phyloP scores from a whole-genome alignment of 2,113 vertebrate genomes.

The Lasiurus cinereus region DNA sequence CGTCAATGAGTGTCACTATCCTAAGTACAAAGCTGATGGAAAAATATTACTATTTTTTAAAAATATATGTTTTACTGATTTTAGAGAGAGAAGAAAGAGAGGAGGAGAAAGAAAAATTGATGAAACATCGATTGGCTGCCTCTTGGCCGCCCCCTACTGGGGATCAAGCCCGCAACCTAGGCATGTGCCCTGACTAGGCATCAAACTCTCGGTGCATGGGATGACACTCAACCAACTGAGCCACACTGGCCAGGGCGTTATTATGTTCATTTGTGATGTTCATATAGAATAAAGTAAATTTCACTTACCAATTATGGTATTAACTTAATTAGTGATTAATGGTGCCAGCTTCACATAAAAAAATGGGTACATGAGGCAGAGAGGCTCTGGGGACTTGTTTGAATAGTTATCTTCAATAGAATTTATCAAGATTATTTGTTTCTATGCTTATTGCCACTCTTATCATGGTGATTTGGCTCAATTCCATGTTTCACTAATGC shows the following conservation, averaged over 20 bases:
- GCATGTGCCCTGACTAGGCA: no score
- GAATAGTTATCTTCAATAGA: conserved; percentile 46
- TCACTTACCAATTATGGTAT: neutral
- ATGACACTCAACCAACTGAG: no score
- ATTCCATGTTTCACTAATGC: conserved; percentile 74
- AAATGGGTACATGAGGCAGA: neutral
- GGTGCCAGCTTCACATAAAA: conserved; percentile 47
- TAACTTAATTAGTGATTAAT: conserved; percentile 55
- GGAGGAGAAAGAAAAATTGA: no score
- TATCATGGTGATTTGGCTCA: conserved; percentile 68
- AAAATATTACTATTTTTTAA: neutral
- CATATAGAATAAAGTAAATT: conserved; percentile 29
- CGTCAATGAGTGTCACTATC: neutral
- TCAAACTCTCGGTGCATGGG: no score
- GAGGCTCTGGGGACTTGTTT: conserved; percentile 31
- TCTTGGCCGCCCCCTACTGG: no score
- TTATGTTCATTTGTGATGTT: neutral
- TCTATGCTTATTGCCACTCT: conserved; percentile 51
- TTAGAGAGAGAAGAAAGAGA: no score
- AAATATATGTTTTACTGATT: no score
- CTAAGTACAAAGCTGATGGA: neutral
- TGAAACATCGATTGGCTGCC: no score
- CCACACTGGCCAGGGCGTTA: neutral
- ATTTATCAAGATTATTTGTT: conserved; percentile 61
- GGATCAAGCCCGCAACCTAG: no score